Conservation (phyloP, 1,140 invertebrate species). For the Ceratina japonica region DNA sequence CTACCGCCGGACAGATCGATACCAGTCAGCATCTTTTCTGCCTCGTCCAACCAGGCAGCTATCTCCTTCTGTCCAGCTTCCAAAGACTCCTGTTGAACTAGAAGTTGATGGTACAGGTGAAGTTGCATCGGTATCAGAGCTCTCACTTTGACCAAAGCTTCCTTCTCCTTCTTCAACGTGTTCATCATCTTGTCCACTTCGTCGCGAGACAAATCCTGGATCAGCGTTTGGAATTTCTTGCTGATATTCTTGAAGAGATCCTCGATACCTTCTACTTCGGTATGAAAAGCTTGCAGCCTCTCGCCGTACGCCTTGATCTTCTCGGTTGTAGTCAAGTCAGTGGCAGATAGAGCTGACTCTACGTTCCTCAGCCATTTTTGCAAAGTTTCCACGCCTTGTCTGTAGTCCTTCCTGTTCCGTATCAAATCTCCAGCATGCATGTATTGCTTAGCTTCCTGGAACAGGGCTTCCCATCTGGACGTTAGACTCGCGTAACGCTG, state of each 20-base stretch:
- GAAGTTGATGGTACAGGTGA: slow-evolving; percentile 89
- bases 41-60: slow-evolving; percentile 90
- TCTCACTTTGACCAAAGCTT: slow-evolving; percentile 89
- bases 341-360: slow-evolving; percentile 84
- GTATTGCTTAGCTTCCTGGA: slow-evolving; percentile 90
- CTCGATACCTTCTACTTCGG: slow-evolving; percentile 92
- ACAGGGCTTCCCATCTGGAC: slow-evolving; percentile 89
- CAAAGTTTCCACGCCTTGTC: slow-evolving; percentile 86
- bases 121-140: slow-evolving; percentile 89
- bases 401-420: slow-evolving; percentile 89
- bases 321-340: slow-evolving; percentile 86
- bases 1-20: slow-evolving; percentile 85
- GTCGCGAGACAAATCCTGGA: slow-evolving; percentile 93
- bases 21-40: slow-evolving; percentile 85
- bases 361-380: slow-evolving; percentile 90
- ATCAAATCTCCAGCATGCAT: slow-evolving; percentile 93
- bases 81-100: slow-evolving; percentile 94
- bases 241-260: slow-evolving; percentile 93
- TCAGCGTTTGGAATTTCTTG: slow-evolving; percentile 93
- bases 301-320: slow-evolving; percentile 90
- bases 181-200: slow-evolving; percentile 95
- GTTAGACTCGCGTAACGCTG: slow-evolving; percentile 87
- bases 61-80: slow-evolving; percentile 93
- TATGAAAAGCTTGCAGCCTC: slow-evolving; percentile 88
- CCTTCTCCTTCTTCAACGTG: slow-evolving; percentile 93